Base-by-base conservation (phyloP, 1,140 invertebrate genomes). In the Dreissena rostriformis region DNA sequence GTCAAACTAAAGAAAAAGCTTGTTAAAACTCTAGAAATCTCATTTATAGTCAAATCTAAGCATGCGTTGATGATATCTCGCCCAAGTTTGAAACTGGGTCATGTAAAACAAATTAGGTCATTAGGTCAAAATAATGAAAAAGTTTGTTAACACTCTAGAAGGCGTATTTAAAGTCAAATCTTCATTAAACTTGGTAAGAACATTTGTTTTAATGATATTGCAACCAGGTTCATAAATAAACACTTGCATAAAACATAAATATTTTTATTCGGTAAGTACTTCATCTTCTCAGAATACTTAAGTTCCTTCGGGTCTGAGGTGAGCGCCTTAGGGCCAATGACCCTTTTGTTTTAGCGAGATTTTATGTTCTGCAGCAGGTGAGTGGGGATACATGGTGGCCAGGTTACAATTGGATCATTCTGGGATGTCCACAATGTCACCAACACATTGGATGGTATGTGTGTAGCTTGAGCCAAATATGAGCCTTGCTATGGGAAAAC, bases 401-500 rank as follows among this genome's bases (percentile, higher is more conserved):
- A 80, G 94, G 94, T 15, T 94, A 93, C 85, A 90, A 88, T 14
- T 94, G 94, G 94, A 94, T 92, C 84, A 89, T 91, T 65, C 92
- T 92, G 78, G 85, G 92, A 15, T 95, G 94, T 88, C 89, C 91
- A 39, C 88, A 90, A 4, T 94, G 94, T 89, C 88, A 91, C 65
- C 51, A 84, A 26, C 93, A 94, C 78, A 85, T 94, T 78, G 94
- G 94, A 82, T 95, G 94, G 94, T 94, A 90, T 87, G 87, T 14
- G 53, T 14, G 19, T 57, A 57, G 53, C 19, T 57, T 14, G 12
- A 57, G 19, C 53, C 12, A 12, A 57, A 14, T 14, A 12, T 14
- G 12, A 57, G 12, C 12, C 19, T 14, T 57, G 53, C 12, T 57
- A 14, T 57, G 19, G 53, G 12, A 57, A 57, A 57, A 57, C 53